A percentile compares a stretch with the other conserved stretches of the same genome.
Conservation (phyloP, 2,797 vertebrate species). For the Heliangelus exortis region DNA sequence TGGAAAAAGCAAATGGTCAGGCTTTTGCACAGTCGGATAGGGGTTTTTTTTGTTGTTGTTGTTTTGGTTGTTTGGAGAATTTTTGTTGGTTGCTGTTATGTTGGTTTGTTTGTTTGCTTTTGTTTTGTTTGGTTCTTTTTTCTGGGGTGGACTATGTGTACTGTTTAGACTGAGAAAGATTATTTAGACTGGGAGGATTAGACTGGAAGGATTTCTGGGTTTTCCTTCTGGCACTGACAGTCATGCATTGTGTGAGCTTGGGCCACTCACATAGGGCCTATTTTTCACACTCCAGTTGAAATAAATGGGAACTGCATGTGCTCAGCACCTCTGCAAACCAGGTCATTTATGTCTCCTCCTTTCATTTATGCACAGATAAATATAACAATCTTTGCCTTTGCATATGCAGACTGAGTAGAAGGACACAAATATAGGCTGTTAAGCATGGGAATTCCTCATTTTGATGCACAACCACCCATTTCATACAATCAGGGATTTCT, state of each 20-base stretch:
- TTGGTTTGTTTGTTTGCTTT: too few relatives aligned
- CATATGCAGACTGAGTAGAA: constrained; percentile 11
- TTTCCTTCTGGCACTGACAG: constrained; percentile 50
- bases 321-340: constrained; percentile 60
- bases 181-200: constrained; percentile 53
- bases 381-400: background rate
- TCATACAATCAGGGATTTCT: background rate
- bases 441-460: constrained; percentile 46
- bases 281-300: constrained; percentile 63
- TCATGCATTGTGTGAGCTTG: constrained; percentile 52
- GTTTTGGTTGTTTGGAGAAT: background rate
- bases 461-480: constrained; percentile 3
- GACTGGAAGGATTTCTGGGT: constrained; percentile 43
- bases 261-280: constrained; percentile 37
- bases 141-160: background rate
- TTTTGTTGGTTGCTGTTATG: background rate
- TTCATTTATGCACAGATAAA: constrained; percentile 51
- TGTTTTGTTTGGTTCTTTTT: background rate
- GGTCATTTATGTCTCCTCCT: constrained; percentile 38
- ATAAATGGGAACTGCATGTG: constrained; percentile 53
- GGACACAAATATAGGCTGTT: constrained; percentile 17
- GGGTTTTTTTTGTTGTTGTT: background rate
- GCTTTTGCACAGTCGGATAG: background rate
- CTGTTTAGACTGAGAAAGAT: constrained; percentile 25
- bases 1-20: background rate